Conservation (phyloP, 1,140 invertebrate species). For the Calephelis virginiensis region DNA sequence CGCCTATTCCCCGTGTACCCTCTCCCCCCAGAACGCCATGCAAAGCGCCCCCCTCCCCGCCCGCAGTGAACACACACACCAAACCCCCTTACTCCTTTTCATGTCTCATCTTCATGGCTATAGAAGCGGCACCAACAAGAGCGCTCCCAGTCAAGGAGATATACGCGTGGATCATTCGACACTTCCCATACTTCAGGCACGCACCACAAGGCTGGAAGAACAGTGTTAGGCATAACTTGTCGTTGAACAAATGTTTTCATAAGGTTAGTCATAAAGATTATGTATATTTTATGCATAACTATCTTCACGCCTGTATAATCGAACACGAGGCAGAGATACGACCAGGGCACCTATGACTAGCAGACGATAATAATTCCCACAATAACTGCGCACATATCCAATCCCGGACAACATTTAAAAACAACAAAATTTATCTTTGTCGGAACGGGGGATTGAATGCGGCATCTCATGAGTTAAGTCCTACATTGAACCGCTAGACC, state of each 20-base stretch:
- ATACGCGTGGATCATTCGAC: conserved; percentile 97
- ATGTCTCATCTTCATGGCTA: conserved; percentile 98
- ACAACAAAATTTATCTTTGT: too few relatives aligned
- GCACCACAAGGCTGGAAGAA: conserved; percentile 99
- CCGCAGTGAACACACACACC: conserved; percentile 79
- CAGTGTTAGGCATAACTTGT: conserved; percentile 96
- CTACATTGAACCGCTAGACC: too few relatives aligned
- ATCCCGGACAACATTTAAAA: too few relatives aligned
- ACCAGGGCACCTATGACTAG: too few relatives aligned
- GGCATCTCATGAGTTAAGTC: too few relatives aligned
- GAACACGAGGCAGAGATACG: too few relatives aligned
- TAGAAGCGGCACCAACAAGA: conserved; percentile 93
- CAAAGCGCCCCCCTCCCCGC: conserved; percentile 62
- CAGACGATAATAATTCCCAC: too few relatives aligned
- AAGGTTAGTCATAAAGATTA: conserved; percentile 82
- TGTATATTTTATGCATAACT: too few relatives aligned
- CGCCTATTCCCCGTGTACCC: conserved; percentile 44
- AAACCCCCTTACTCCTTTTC: conserved; percentile 97
- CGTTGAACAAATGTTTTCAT: conserved; percentile 97
- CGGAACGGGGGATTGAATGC: too few relatives aligned
- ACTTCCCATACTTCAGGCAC: conserved; percentile 98
- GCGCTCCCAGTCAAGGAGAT: conserved; percentile 97
- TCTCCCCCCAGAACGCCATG: conserved; percentile 69
- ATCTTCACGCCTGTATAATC: too few relatives aligned
- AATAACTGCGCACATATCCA: too few relatives aligned